Conservation (phyloP, 1,140 invertebrate species). For the Drosophila simulans region DNA sequence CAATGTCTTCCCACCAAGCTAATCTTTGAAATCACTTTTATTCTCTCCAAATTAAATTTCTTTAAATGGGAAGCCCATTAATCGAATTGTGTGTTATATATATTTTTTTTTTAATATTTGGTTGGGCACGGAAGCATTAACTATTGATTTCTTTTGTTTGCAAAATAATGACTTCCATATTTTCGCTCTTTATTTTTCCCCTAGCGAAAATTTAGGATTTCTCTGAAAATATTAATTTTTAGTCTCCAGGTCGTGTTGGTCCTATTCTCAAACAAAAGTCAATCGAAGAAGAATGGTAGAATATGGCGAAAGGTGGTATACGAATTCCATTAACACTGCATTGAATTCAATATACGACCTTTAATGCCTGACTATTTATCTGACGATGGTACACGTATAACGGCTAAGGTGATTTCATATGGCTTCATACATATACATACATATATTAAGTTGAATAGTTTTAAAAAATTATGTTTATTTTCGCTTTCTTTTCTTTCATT, state of each 20-base stretch:
- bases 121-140: too few species aligned
- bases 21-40: not conserved
- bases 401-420: slow-evolving; percentile 44
- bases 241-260: too few species aligned
- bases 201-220: too few species aligned
- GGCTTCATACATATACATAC: slow-evolving; percentile 46
- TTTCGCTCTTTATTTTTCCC: too few species aligned
- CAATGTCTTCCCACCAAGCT: not conserved
- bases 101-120: too few species aligned
- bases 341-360: not conserved
- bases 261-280: too few species aligned
- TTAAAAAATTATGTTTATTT: slow-evolving; percentile 65
- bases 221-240: too few species aligned
- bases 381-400: slow-evolving; percentile 39
- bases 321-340: not conserved
- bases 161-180: too few species aligned
- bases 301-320: not conserved
- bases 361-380: slow-evolving; percentile 8
- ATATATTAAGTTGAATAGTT: slow-evolving; percentile 45
- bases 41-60: not conserved
- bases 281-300: too few species aligned
- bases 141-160: too few species aligned
- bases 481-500: slow-evolving; percentile 60
- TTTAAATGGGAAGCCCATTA: too few species aligned
- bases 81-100: too few species aligned